These are phyloP conservation scores for Rhyacichthys aspro DNA, from an alignment of 2,797 vertebrate genomes.

Conservation along the genomic window DNA sequence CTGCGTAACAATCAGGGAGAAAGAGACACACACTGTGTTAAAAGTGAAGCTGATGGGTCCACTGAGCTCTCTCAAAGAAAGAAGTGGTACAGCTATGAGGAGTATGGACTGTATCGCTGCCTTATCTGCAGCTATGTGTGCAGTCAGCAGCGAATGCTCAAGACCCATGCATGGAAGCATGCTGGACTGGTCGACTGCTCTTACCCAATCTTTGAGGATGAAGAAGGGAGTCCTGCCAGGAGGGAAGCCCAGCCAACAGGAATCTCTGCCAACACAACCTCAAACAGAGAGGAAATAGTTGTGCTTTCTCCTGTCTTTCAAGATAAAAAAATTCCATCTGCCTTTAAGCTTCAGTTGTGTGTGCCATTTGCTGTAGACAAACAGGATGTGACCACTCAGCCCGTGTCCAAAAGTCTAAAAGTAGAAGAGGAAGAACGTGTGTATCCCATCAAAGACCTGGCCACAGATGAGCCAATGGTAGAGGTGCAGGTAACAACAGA, in stretches of 20 bases:
- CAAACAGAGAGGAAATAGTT: constrained; percentile 63
- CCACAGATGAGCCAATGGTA: constrained; percentile 72
- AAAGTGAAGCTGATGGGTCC: neutral
- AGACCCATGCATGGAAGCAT: constrained; percentile 98
- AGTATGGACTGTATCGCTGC: constrained; percentile 93
- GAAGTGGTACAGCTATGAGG: constrained; percentile 96
- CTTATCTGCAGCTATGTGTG: constrained; percentile 97
- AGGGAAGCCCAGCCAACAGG: constrained; percentile 63
- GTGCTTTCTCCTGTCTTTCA: constrained; percentile 64
- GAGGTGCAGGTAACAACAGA: constrained; percentile 84
- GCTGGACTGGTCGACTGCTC: constrained; percentile 95
- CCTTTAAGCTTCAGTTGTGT: constrained; percentile 86
- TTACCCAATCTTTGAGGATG: constrained; percentile 95
- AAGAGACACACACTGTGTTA: neutral
- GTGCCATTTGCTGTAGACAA: constrained; percentile 68
- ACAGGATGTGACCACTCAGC: constrained; percentile 32
- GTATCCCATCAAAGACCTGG: constrained; percentile 70
- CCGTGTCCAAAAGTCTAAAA: constrained; percentile 44
- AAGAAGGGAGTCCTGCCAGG: constrained; percentile 71
- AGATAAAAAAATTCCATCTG: constrained; percentile 67
- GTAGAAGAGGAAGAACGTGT: constrained; percentile 28
- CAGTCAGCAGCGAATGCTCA: constrained; percentile 94
- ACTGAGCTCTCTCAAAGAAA: constrained; percentile 70
- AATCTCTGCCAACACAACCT: neutral
- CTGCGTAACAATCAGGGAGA: constrained; percentile 16